Conservation (phyloP, 2,113 vertebrate species). For the Anseranas semipalmata region DNA sequence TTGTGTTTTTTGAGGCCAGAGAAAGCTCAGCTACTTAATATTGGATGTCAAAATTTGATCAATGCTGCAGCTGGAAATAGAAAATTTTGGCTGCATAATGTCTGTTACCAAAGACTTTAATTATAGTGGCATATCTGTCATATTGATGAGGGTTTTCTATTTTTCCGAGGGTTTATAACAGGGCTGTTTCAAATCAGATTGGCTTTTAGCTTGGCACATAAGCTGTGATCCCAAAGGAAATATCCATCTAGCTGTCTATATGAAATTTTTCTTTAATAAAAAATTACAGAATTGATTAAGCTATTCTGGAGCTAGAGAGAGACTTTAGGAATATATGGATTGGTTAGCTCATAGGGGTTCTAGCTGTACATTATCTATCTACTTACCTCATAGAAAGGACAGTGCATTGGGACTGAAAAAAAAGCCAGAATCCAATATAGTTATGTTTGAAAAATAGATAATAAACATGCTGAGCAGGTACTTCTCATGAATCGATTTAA, state of each 20-base stretch:
- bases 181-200: neutral
- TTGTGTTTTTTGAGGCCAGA: neutral
- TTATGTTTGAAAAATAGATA: neutral
- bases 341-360: neutral
- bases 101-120: neutral
- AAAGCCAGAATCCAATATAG: neutral
- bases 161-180: neutral
- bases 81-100: slow-evolving; percentile 5
- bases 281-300: neutral
- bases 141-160: neutral
- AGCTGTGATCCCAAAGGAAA: slow-evolving; percentile 13
- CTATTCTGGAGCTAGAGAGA: neutral
- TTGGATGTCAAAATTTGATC: neutral
- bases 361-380: neutral
- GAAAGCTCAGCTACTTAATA: neutral
- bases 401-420: neutral
- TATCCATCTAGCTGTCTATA: neutral
- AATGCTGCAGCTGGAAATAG: slow-evolving; percentile 29
- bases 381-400: neutral
- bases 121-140: slow-evolving; percentile 14
- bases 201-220: neutral
- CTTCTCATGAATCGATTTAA: slow-evolving; percentile 25
- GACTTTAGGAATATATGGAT: neutral
- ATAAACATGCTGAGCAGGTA: slow-evolving; percentile 44
- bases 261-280: slow-evolving; percentile 1